Evolutionary conservation across 2,797 vertebrate species (phyloP).

Genomic region (Allobates femoralis): DNA sequence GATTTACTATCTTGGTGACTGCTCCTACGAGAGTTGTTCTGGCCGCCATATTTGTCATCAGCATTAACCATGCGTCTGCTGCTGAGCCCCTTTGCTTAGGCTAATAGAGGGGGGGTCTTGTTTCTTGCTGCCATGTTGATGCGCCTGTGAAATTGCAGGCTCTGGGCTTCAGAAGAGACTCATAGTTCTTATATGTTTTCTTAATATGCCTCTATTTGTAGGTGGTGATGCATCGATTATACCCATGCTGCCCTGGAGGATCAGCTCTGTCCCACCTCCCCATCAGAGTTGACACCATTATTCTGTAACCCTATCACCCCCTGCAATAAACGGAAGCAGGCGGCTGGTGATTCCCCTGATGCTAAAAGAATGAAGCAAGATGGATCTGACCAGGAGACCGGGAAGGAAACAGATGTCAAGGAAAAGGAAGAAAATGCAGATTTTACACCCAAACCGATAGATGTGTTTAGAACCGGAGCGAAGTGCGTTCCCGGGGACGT

Average conservation of each 20-base stretch:
- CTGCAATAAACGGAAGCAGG: slow-evolving; percentile 70
- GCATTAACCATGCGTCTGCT: no score
- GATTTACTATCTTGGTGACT: background rate
- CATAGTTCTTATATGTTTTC: background rate
- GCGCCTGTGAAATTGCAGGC: no score
- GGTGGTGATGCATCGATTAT: slow-evolving; percentile 96
- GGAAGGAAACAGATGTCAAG: background rate
- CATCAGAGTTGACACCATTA: slow-evolving; percentile 6
- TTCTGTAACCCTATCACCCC: background rate
- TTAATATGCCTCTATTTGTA: slow-evolving; percentile 63
- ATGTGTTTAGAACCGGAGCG: slow-evolving; percentile 90
- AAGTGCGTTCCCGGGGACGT: slow-evolving; percentile 86
- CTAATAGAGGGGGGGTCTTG: background rate
- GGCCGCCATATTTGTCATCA: no score
- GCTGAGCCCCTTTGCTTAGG: background rate
- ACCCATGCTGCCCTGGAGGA: slow-evolving; percentile 76
- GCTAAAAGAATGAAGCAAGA: slow-evolving; percentile 67
- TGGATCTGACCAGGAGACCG: background rate
- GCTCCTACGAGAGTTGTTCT: background rate
- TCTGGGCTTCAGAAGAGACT: background rate
- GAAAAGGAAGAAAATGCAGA: background rate
- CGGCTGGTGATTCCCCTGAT: background rate
- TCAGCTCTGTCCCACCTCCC: slow-evolving; percentile 73
- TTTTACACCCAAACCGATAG: slow-evolving; percentile 65
- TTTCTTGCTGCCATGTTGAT: no score